Evolutionary conservation across 2,113 vertebrate genomes (phyloP), one percentile per base, ranked within the genome.

Genomic region (Trematocara stigmaticum): DNA sequence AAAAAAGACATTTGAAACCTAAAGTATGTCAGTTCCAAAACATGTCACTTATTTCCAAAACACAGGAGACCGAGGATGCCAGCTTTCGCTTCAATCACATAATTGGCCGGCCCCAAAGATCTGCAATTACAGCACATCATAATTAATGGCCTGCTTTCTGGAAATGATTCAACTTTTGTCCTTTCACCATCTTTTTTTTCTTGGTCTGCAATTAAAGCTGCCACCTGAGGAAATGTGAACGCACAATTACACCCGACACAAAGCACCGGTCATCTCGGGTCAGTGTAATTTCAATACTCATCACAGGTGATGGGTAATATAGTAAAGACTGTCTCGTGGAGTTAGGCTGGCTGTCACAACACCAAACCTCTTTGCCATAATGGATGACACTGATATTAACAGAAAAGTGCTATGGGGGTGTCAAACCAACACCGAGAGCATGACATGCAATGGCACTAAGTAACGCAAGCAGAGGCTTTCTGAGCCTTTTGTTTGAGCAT

Each of bases 41-140:
- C 64, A 53, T 91, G 93, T 87, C 87, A 81, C 66, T 86, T 91
- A 85, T 91, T 90, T 92, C 69, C 89, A 87, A 88, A 91, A 91
- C 91, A 92, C 51, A 15, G 26, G 79, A 69, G 88, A 88, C 79
- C 5, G 2, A 26, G 45, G 80, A 88, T 69, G 89, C 84, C 86
- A 90, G 84, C 81, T 87, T 78, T 83, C 74, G 61, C 88, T 91
- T 88, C 88, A 83, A 52, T 92, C 88, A 84, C 29, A 64, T 92
- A 89, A 94, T 93, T 92, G 87, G 79, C 89, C 90, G 78, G 91
- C 88, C 83, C 84, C 57, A 85, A 94, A 95, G 91, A 93, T 94
- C 84, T 84, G 91, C 94, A 95, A 93, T 95, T 93, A 94, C 86
- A 90, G 84, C 86, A 92, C 92, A 86, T 93, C 91, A 93, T 95